Evolutionary conservation across 2,113 vertebrate species (phyloP).

Genomic region (Actenoides lindsayi): DNA sequence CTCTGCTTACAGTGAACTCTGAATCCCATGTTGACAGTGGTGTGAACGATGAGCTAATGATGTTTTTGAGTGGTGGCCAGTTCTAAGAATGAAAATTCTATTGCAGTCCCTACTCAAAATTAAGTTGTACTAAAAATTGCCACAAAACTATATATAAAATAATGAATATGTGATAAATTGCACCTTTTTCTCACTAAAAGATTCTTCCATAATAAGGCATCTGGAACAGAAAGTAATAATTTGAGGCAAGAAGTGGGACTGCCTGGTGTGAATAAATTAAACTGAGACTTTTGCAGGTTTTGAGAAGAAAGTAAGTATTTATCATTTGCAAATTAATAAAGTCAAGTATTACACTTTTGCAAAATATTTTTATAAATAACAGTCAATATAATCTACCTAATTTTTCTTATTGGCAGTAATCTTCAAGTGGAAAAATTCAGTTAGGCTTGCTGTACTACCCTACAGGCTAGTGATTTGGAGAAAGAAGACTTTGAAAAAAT

Average conservation of each 20-base stretch:
- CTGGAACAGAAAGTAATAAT: neutral
- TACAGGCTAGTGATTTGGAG: neutral
- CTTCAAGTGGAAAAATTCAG: neutral
- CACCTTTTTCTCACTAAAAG: neutral
- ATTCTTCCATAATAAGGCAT: neutral
- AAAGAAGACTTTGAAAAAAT: slow-evolving; percentile 30
- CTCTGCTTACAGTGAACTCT: neutral
- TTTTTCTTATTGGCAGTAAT: neutral
- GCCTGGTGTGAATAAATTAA: neutral
- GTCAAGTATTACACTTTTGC: neutral
- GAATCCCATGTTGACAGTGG: neutral
- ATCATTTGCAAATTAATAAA: neutral
- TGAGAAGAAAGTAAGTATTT: neutral
- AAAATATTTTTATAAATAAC: neutral
- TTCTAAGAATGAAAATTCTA: neutral
- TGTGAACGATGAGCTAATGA: neutral
- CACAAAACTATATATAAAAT: neutral
- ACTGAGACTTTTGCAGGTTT: neutral
- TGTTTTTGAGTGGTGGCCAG: neutral
- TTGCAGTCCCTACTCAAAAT: neutral
- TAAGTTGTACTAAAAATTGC: neutral
- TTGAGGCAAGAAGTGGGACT: neutral
- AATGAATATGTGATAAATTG: neutral
- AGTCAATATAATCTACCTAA: neutral
- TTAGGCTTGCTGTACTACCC: neutral